phyloP scores from a whole-genome alignment of 2,797 vertebrate species.

The Gallinago nigripennis region DNA sequence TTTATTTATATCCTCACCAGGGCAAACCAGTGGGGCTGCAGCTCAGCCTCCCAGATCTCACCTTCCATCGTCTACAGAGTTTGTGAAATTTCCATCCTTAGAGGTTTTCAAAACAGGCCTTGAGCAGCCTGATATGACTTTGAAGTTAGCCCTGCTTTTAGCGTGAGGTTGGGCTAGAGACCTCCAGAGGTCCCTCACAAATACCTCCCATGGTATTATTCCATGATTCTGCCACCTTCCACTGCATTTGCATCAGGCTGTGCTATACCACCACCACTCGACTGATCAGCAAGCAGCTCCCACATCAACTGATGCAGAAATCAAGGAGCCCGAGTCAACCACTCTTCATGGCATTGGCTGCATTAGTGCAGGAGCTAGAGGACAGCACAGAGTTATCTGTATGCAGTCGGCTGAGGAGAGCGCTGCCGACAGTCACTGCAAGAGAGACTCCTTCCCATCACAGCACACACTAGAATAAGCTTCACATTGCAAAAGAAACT shows the following conservation, averaged over 20 bases:
- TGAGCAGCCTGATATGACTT: neutral
- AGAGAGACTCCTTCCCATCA: neutral
- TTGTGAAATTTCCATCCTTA: neutral
- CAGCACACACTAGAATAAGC: neutral
- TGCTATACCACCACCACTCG: neutral
- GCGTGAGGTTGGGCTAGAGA: neutral
- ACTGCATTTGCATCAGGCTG: neutral
- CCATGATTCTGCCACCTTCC: neutral
- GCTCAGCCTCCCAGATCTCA: neutral
- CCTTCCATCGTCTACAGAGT: neutral
- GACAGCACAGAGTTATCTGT: neutral
- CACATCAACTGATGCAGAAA: neutral
- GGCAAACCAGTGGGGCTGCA: neutral
- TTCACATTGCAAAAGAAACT: neutral
- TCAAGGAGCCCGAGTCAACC: neutral
- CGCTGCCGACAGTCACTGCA: neutral
- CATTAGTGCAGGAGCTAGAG: neutral
- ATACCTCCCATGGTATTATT: neutral
- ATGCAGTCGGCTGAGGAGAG: neutral
- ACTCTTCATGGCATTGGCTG: neutral
- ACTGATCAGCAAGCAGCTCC: neutral
- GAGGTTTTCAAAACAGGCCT: neutral
- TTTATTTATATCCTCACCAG: neutral
- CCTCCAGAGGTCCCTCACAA: neutral
- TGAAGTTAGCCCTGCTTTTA: neutral